phyloP scores from a whole-genome alignment of 1,140 invertebrate species.

The Caerostris darwini region DNA sequence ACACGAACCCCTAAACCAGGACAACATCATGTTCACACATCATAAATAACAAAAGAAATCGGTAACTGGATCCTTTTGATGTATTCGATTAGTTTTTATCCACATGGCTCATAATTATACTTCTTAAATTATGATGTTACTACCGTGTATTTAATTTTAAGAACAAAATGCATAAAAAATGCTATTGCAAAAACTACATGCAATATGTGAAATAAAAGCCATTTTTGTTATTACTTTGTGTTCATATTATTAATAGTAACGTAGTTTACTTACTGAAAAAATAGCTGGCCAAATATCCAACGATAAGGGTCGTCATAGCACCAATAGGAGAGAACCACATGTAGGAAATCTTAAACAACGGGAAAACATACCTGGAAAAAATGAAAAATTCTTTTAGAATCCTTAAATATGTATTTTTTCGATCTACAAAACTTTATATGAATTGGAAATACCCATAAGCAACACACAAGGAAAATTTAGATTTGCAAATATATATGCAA shows the following conservation, averaged over 20 bases:
- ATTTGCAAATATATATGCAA: background rate
- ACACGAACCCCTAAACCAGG: too few species aligned
- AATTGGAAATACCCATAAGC: background rate
- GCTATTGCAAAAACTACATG: too few species aligned
- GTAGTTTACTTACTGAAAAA: slow-evolving; percentile 43
- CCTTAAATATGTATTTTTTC: background rate
- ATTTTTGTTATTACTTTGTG: too few species aligned
- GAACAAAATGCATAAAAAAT: too few species aligned
- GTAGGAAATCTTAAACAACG: slow-evolving; percentile 90
- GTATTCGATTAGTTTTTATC: too few species aligned
- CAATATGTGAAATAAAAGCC: too few species aligned
- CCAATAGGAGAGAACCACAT: slow-evolving; percentile 92
- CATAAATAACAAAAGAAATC: too few species aligned
- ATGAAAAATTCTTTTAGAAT: background rate
- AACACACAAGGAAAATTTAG: background rate
- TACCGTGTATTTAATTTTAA: too few species aligned
- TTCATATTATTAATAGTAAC: background rate
- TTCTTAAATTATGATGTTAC: too few species aligned
- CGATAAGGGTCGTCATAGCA: background rate
- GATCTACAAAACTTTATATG: background rate
- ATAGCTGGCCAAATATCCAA: slow-evolving; percentile 62
- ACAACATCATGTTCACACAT: too few species aligned
- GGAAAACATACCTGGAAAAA: slow-evolving; percentile 69
- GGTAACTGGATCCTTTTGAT: too few species aligned
- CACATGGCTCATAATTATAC: too few species aligned